phyloP scores from a whole-genome alignment of 2,888 invertebrate genomes.

The Eustalomyia histrio region DNA sequence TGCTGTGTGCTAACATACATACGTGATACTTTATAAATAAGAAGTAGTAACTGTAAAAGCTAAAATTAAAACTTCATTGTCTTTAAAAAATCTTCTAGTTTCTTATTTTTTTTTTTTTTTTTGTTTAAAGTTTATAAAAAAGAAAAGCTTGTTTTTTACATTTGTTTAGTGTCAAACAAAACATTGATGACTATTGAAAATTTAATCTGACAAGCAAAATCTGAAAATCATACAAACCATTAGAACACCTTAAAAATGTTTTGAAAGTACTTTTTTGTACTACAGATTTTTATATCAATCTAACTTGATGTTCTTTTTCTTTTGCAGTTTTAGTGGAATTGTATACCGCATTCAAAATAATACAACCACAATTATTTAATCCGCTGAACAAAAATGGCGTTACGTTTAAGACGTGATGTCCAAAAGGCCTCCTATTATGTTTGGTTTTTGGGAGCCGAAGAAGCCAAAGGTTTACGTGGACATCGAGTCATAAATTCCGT shows the following conservation, averaged over 20 bases:
- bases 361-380: conserved; percentile 14
- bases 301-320: conserved; percentile 1
- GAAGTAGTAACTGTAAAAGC: conserved; percentile 28
- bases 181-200: not conserved
- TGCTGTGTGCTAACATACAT: not conserved
- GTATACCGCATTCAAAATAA: conserved; percentile 7
- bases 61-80: conserved; percentile 17
- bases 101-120: too few relatives aligned
- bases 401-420: conserved; percentile 90
- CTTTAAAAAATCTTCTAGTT: conserved; percentile 16
- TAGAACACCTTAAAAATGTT: not conserved
- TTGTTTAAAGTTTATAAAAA: not conserved
- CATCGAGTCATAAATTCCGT: conserved; percentile 92
- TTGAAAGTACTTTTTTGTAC: not conserved
- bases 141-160: not conserved
- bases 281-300: not conserved
- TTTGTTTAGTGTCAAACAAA: not conserved
- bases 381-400: conserved; percentile 83
- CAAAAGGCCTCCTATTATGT: conserved; percentile 95
- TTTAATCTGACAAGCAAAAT: not conserved
- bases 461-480: conserved; percentile 92
- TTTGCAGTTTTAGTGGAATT: conserved; percentile 32
- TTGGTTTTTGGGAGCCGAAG: conserved; percentile 97
- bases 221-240: not conserved
- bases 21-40: not conserved